These are phyloP conservation scores for Hipparchia sbordonii DNA, from an alignment of 2,888 invertebrate genomes.

Conservation along the genomic window DNA sequence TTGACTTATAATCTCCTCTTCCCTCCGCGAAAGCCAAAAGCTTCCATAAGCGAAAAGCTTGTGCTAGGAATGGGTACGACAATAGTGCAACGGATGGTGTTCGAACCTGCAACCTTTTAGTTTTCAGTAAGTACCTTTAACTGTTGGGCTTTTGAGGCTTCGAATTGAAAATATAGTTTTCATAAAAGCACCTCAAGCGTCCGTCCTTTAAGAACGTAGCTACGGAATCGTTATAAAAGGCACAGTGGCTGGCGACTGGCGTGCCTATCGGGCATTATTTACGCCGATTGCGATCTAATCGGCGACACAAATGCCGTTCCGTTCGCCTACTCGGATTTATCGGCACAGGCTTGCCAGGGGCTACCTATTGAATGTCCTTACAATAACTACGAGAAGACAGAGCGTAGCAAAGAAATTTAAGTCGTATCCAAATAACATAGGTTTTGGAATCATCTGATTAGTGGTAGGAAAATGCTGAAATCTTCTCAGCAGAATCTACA, in stretches of 20 bases:
- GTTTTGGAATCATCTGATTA: neutral
- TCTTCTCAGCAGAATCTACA: too few relatives aligned
- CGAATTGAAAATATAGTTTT: too few relatives aligned
- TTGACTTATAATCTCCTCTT: too few relatives aligned
- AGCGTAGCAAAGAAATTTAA: neutral
- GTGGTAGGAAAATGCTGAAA: neutral
- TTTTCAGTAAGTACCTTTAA: too few relatives aligned
- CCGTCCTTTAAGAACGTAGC: neutral
- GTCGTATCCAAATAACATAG: neutral
- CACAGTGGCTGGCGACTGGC: slow-evolving; percentile 22
- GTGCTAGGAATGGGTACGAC: too few relatives aligned
- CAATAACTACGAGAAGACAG: slow-evolving; percentile 5
- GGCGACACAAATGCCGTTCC: slow-evolving; percentile 33
- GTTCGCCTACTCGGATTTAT: slow-evolving; percentile 28
- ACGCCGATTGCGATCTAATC: slow-evolving; percentile 40
- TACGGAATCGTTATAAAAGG: neutral
- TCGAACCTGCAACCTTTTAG: too few relatives aligned
- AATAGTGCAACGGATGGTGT: too few relatives aligned
- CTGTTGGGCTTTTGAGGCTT: too few relatives aligned
- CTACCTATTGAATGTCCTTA: slow-evolving; percentile 19
- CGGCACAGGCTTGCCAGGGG: slow-evolving; percentile 23
- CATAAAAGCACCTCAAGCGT: neutral
- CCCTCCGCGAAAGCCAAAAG: too few relatives aligned
- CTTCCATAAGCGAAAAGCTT: too few relatives aligned
- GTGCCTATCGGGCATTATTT: slow-evolving; percentile 35